A percentile compares a stretch with the other conserved stretches of the same genome.
Conservation (phyloP, 2,888 invertebrate genomes). For the Cryptocephalus primarius region DNA sequence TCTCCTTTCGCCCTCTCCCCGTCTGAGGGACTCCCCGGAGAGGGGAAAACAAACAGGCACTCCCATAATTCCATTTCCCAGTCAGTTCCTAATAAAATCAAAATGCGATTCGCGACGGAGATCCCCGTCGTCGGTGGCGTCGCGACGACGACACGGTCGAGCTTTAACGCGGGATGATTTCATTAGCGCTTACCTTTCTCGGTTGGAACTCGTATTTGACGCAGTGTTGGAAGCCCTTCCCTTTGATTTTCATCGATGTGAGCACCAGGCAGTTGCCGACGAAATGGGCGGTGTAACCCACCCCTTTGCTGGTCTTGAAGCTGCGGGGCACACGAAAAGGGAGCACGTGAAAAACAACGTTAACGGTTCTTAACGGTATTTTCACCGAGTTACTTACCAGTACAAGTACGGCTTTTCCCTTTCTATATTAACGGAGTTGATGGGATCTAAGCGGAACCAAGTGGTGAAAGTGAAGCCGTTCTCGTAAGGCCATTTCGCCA, state of each 20-base stretch:
- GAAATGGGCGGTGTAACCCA: slow-evolving; percentile 98
- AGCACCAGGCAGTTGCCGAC: slow-evolving; percentile 97
- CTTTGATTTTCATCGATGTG: slow-evolving; percentile 97
- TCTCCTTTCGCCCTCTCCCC: too few relatives aligned
- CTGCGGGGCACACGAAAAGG: slow-evolving; percentile 45
- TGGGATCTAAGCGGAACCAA: slow-evolving; percentile 97
- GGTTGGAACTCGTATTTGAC: slow-evolving; percentile 99
- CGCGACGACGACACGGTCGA: too few relatives aligned
- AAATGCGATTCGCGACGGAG: too few relatives aligned
- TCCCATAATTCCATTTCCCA: too few relatives aligned
- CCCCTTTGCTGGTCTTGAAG: slow-evolving; percentile 97
- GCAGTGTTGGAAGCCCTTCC: slow-evolving; percentile 99
- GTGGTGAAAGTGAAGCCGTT: slow-evolving; percentile 99
- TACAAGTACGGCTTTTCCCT: slow-evolving; percentile 97
- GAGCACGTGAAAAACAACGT: background rate
- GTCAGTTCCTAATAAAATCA: too few relatives aligned
- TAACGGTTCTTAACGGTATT: too few relatives aligned
- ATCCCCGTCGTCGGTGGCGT: too few relatives aligned
- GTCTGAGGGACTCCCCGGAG: too few relatives aligned
- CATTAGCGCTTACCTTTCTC: slow-evolving; percentile 56
- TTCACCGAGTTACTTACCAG: slow-evolving; percentile 52
- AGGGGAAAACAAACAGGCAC: too few relatives aligned
- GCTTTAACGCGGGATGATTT: too few relatives aligned
- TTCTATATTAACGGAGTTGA: slow-evolving; percentile 97
- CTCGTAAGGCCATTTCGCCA: slow-evolving; percentile 98